Conservation (phyloP, 2,888 invertebrate genomes). For the Agonopterix arenella region DNA sequence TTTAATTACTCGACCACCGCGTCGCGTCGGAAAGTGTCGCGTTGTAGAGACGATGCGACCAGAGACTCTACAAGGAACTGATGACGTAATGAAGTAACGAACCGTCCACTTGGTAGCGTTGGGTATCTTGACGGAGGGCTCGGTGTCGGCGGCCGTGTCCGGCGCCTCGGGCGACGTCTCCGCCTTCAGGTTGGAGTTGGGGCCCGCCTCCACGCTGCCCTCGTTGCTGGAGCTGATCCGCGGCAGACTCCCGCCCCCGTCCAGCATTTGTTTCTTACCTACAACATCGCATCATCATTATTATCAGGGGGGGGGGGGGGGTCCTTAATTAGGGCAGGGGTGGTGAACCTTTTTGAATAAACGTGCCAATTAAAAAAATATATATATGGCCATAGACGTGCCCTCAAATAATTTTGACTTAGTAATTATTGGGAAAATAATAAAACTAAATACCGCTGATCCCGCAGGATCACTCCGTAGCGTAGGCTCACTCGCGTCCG, state of each 20-base stretch:
- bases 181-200: conserved; percentile 13
- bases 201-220: conserved; percentile 33
- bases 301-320: too few relatives aligned
- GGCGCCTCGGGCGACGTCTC: conserved; percentile 19
- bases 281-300: conserved; percentile 7
- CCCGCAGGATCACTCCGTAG: too few relatives aligned
- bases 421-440: too few relatives aligned
- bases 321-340: too few relatives aligned
- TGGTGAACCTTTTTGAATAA: too few relatives aligned
- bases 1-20: too few relatives aligned
- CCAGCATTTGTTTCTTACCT: conserved; percentile 75
- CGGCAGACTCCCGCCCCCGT: conserved; percentile 30
- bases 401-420: too few relatives aligned
- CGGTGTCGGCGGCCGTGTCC: conserved; percentile 12
- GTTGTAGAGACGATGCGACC: not conserved
- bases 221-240: conserved; percentile 72
- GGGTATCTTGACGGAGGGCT: conserved; percentile 29
- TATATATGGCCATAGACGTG: too few relatives aligned
- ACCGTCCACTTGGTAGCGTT: conserved; percentile 61
- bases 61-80: not conserved
- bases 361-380: too few relatives aligned
- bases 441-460: too few relatives aligned
- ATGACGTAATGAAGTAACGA: not conserved
- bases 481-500: too few relatives aligned
- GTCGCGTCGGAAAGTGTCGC: not conserved